Base-by-base conservation (phyloP, 53 echinoderm and acorn worm species). In the Stichopus horrens region DNA sequence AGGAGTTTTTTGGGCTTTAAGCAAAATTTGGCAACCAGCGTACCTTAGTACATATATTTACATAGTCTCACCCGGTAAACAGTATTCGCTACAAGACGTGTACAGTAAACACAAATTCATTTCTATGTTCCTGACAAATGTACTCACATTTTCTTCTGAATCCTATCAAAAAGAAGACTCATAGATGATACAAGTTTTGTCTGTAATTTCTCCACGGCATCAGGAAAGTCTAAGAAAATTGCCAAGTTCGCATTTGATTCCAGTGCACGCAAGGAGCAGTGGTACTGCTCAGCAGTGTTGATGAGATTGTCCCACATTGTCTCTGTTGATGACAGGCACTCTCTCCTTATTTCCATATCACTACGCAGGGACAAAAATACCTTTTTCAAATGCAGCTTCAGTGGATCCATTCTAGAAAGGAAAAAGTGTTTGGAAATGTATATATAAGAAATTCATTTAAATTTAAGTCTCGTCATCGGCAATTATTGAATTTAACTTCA, bases 241-340 rank as follows among this genome's bases (percentile, higher is more conserved):
- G 83, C 63, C 0, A 79, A 37, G 74, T 76, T 73, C 51, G 91
- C 79, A 54, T 57, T 53, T 16, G 54, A 86, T 10, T 67, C 6
- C 53, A 68, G 54, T n/a, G 88, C 90, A 9, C 83, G 66, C n/a
- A 73, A 86, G 55, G 86, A 91, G 83, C 95, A 97, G 83, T 91
- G 92, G 21, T 90, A 90, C 89, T 97, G 97, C 80, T 97, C 97
- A 22, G 91, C 86, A 5, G 92, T 77, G 76, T 95, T 97, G 18
- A 37, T 55, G 63, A 97, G 86, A 19, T 94, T 92, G 56, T 91
- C 75, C 52, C 95, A 68, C 65, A 89, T 54, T 8, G 91, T 23
- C 4, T 66, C 9, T 71, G 86, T 90, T 83, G 85, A 67, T 18
- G 52, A 23, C 16, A 85, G 52, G 18, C 66, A 65, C 59, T 85